Evolutionary conservation across 1,140 invertebrate genomes (phyloP), one percentile per base, ranked within the genome.

Genomic region (Periplaneta americana): DNA sequence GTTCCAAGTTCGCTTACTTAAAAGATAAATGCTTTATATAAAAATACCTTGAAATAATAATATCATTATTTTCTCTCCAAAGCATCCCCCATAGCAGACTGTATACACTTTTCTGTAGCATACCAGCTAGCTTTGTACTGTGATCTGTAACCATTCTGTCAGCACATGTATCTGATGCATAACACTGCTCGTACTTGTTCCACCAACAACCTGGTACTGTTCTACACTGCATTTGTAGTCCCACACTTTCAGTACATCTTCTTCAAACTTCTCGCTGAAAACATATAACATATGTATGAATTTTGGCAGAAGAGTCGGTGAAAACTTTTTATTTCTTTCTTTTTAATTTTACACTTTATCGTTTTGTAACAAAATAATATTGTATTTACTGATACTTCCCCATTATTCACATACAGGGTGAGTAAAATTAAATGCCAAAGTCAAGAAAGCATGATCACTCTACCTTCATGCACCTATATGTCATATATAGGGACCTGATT

Each of bases 151-250:
- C 76, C 81, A 82, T 15, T 82, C 35, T 2, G 32, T 32, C 17
- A 82, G 32, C 15, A 75, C 34, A 48, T 37, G 22, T 13, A 83
- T 78, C 74, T 83, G 85, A 66, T 84, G 81, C 34, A 84, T 37
- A 33, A 88, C 85, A 82, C 86, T 87, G 22, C 74, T 84, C 79
- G 84, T 87, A 18, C 88, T 86, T 9, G 91, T 92, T 22, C 92
- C 91, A 17, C 91, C 92, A 0, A 85, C 83, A 22, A 87, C 87
- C 78, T 88, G 87, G 84, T 92, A 92, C 82, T 92, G 91, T 84
- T 92, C 91, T 34, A 92, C 90, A 81, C 91, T 92, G 6, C 87
- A 87, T 84, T 90, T 89, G 85, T 91, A 92, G 37, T 91, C 89
- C 88, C 91, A 92, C 32, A 92, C 85, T 79, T 87, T 84, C 22